A percentile compares a stretch with the other conserved stretches of the same genome.
These are phyloP conservation scores for Sminthurinus signatus DNA, from an alignment of 1,140 invertebrate genomes.

Conservation along the genomic window DNA sequence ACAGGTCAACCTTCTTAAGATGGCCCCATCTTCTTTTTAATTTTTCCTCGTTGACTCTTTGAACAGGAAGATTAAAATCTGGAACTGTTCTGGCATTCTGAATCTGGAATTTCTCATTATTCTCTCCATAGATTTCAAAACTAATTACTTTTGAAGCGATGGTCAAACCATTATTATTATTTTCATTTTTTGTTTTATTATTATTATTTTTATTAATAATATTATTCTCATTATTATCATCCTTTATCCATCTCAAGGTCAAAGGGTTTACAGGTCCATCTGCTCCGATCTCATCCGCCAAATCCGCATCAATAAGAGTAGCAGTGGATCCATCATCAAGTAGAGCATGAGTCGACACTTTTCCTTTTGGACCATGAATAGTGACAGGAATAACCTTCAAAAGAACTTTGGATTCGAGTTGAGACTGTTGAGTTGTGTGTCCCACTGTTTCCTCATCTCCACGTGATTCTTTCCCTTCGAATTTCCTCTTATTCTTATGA, in stretches of 20 bases:
- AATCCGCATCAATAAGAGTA: neutral
- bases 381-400: neutral
- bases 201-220: neutral
- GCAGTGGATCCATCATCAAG: conserved; percentile 1
- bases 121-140: neutral
- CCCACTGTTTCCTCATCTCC: neutral
- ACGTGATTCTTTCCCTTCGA: neutral
- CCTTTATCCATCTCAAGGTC: neutral
- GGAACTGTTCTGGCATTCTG: neutral
- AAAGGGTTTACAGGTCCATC: neutral
- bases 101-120: neutral
- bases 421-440: neutral
- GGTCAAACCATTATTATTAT: neutral
- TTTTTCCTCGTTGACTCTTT: neutral
- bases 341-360: neutral
- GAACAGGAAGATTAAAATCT: neutral
- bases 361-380: neutral
- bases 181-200: neutral
- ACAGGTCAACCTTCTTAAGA: neutral
- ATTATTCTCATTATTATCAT: no score
- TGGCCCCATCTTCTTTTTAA: neutral
- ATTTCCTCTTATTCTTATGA: conserved; percentile 6
- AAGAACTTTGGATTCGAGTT: neutral
- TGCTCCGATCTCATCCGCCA: neutral
- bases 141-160: no score